phyloP scores from a whole-genome alignment of 2,113 vertebrate genomes.

The Heterochromis multidens region DNA sequence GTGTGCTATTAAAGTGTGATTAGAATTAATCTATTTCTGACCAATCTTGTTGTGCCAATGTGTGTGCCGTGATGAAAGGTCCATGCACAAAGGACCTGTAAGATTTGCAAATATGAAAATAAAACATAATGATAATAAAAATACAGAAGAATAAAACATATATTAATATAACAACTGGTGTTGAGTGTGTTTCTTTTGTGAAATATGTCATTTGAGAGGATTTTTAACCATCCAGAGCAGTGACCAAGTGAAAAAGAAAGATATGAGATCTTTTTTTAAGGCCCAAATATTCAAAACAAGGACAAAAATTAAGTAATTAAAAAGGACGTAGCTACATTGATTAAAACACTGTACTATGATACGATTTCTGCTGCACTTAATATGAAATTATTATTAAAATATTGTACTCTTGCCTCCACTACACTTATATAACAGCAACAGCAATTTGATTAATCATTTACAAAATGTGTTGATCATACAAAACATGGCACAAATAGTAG shows the following conservation, averaged over 20 bases:
- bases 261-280: rapidly evolving
- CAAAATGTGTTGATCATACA: too few relatives aligned
- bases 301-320: rapidly evolving
- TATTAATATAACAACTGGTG: slow-evolving; percentile 66
- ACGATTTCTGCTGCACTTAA: too few relatives aligned
- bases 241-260: not conserved
- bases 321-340: not conserved
- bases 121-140: slow-evolving; percentile 59
- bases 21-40: slow-evolving; percentile 65
- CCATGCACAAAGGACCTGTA: slow-evolving; percentile 57
- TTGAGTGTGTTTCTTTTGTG: slow-evolving; percentile 19
- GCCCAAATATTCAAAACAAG: not conserved
- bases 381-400: too few relatives aligned
- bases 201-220: not conserved
- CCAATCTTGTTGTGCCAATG: slow-evolving; percentile 70
- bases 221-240: not conserved
- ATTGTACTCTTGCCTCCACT: too few relatives aligned
- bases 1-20: slow-evolving; percentile 65
- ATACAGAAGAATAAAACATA: slow-evolving; percentile 73
- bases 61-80: slow-evolving; percentile 69
- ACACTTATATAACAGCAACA: too few relatives aligned
- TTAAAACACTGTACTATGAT: not conserved
- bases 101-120: slow-evolving; percentile 67
- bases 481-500: too few relatives aligned
- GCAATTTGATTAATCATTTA: too few relatives aligned